Base-by-base conservation (phyloP, 2,888 invertebrate species). In the Phorcus lineatus region DNA sequence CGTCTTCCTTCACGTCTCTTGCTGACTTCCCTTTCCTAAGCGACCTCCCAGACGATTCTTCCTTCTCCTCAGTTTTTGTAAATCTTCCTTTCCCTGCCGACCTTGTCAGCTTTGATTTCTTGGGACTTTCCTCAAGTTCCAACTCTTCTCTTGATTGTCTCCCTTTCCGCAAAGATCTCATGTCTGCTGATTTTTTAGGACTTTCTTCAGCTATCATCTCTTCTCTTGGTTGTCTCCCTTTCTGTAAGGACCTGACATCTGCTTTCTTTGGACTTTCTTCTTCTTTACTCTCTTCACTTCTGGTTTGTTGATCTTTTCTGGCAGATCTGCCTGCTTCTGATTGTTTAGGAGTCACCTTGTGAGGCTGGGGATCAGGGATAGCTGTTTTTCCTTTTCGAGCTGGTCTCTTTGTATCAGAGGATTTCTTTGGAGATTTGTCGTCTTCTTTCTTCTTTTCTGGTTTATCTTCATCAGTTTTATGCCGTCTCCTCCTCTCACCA, bases 1-100 rank as follows among this genome's bases (percentile, higher is more conserved):
- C 17, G 13, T 52, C 86, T 83, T 31, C 86, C 17, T 47, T 87
- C 88, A 19, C 87, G 81, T 54, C 88, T 87, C 16, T 81, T 7
- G 36, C 17, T 70, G 54, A 67, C 24, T 36, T 55, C 17, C 77
- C 57, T 47, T 47, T 47, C 47, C 47, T 47, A 1, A 47, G 47
- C 13, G 47, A 47, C 47, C 47, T 47, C 47, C 11, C 47, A 1
- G 47, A 47, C 13, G 13, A 6, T 6, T 74, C 75, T 74, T 74
- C 75, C 52, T 74, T 31, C 52, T 74, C 52, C 52, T 74, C 75
- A 47, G 40, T 52, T 74, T 22, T 31, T 47, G 40, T 52, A 47
- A 47, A 40, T 74, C 52, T 52, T 47, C 52, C 75, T 47, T 74
- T 52, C 28, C 52, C 52, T 74, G 40, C n/a, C 47, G 47, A 47